phyloP scores from a whole-genome alignment of 2,113 vertebrate species.

The Machaerirhynchus nigripectus region DNA sequence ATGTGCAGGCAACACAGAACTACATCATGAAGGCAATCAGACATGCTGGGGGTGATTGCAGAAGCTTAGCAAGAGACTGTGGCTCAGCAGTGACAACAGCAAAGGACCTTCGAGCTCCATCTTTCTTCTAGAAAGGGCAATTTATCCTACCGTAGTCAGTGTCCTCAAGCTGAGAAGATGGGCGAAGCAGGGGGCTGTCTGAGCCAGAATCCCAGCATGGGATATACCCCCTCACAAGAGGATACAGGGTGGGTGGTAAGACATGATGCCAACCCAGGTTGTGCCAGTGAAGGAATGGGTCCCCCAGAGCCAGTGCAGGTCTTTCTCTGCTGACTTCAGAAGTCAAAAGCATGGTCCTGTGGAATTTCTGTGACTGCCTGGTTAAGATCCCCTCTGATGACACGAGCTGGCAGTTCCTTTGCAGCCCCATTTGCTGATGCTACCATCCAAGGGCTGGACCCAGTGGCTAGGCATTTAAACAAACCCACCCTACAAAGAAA shows the following conservation, averaged over 20 bases:
- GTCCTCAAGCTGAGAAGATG: neutral
- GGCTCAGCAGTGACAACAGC: neutral
- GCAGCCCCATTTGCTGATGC: neutral
- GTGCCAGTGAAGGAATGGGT: neutral
- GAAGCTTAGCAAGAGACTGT: neutral
- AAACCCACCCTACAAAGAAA: neutral
- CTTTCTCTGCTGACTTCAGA: neutral
- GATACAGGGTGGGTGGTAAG: neutral
- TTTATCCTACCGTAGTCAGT: neutral
- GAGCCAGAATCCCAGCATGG: neutral
- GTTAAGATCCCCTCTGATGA: neutral
- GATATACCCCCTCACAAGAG: neutral
- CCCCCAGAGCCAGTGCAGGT: rapidly evolving
- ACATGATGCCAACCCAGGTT: neutral
- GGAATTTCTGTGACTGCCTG: neutral
- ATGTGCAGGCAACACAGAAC: neutral
- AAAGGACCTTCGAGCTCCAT: neutral
- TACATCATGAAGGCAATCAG: neutral
- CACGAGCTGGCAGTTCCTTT: neutral
- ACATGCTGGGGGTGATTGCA: neutral
- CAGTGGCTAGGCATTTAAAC: neutral
- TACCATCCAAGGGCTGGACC: neutral
- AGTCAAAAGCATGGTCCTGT: rapidly evolving
- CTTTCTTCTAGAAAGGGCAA: neutral
- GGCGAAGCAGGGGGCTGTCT: neutral